Evolutionary conservation across 2,888 invertebrate genomes (phyloP).

Genomic region (Laothoe populi): DNA sequence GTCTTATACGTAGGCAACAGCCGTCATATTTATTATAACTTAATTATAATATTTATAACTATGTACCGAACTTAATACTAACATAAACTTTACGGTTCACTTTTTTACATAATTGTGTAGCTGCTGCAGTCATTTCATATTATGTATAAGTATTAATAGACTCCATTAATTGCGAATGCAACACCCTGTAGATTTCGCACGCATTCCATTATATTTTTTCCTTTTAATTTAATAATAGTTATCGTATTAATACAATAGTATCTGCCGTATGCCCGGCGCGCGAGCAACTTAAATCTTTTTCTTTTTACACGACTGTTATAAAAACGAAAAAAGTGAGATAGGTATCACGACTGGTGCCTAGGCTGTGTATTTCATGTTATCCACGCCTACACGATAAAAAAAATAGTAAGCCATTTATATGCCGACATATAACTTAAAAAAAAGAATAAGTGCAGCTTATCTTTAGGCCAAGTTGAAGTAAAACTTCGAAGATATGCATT

Average conservation of each 20-base stretch:
- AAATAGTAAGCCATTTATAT: neutral
- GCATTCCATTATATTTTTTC: constrained; percentile 52
- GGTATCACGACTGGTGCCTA: constrained; percentile 41
- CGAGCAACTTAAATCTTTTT: constrained; percentile 39
- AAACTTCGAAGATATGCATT: too few species aligned
- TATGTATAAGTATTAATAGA: neutral
- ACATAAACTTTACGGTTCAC: too few species aligned
- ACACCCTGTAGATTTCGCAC: constrained; percentile 24
- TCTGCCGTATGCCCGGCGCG: constrained; percentile 41
- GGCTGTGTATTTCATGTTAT: constrained; percentile 42
- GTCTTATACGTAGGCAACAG: too few species aligned
- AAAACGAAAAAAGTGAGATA: constrained; percentile 51
- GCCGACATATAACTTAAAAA: neutral
- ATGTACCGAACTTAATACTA: too few species aligned
- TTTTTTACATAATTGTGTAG: neutral
- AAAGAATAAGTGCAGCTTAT: too few species aligned
- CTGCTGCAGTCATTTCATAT: neutral
- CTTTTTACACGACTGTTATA: constrained; percentile 53
- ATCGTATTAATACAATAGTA: constrained; percentile 68
- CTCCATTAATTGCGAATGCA: constrained; percentile 28
- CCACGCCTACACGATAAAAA: constrained; percentile 30
- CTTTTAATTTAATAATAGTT: constrained; percentile 51
- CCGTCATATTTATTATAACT: too few species aligned
- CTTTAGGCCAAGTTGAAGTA: too few species aligned
- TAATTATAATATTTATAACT: too few species aligned